A percentile compares a stretch with the other conserved stretches of the same genome.
phyloP scores from a whole-genome alignment of 2,888 invertebrate species.

The Belgica antarctica region DNA sequence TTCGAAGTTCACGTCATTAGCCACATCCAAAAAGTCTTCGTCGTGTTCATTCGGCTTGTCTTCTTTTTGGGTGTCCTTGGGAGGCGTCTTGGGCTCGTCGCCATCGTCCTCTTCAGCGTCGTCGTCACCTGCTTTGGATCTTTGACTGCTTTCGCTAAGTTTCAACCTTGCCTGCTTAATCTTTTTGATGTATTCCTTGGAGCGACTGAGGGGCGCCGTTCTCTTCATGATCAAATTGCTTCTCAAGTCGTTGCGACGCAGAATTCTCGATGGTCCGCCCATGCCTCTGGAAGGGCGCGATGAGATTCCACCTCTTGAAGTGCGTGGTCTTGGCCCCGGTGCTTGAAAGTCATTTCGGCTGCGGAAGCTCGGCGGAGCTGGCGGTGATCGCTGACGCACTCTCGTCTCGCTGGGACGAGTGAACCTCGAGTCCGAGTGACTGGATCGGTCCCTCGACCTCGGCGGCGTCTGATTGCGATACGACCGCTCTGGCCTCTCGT shows the following conservation, averaged over 20 bases:
- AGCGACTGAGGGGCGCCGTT: background rate
- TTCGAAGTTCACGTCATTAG: slow-evolving; percentile 36
- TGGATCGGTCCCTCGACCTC: background rate
- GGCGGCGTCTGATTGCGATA: slow-evolving; percentile 29
- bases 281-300: background rate
- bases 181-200: slow-evolving; percentile 31
- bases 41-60: background rate
- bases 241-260: slow-evolving; percentile 23
- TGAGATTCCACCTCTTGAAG: background rate
- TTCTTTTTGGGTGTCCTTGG: background rate
- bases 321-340: background rate
- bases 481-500: slow-evolving; percentile 8
- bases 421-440: background rate
- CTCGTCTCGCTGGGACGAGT: slow-evolving; percentile 6
- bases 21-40: background rate
- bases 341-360: background rate
- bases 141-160: background rate
- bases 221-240: slow-evolving; percentile 30
- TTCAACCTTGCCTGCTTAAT: slow-evolving; percentile 38
- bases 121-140: background rate
- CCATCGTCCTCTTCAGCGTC: background rate
- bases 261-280: background rate
- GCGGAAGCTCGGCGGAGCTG: background rate
- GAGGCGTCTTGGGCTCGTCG: background rate
- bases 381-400: slow-evolving; percentile 1